Evolutionary conservation across 2,888 invertebrate genomes (phyloP), one percentile per base, ranked within the genome.

Genomic region (Pelosia muscerda): DNA sequence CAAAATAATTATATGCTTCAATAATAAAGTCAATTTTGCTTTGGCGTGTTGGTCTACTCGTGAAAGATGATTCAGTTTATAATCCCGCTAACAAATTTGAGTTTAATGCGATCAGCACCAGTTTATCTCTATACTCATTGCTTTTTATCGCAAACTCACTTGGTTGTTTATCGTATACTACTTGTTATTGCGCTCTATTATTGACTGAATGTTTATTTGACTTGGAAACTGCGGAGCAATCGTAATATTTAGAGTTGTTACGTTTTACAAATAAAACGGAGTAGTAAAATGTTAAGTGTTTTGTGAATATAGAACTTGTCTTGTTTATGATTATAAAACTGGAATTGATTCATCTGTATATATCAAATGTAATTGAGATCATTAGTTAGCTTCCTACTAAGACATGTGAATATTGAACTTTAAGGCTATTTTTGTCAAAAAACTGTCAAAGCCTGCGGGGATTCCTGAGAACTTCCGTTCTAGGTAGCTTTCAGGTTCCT

Each of bases 71-170:
- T 84, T 89, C 81, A 79, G 82, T 87, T 86, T 83, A 88, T 85
- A 81, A 78, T 81, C 83, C 85, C 78, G 79, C 87, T 80, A 86
- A 82, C 85, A 84, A 83, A 84, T 85, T 85, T 79, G 81, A 81
- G 81, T 81, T 88, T 86, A 83, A 86, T 84, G 83, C 79, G 81
- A 75, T 84, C 79, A 85, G 82, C 83, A 79, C 71, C 82, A 79
- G 83, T 87, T 88, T 84, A 90, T 88, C 84, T 84, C 88, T 88
- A 82, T 84, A 86, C 86, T 87, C 88, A 90, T 90, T 88, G 89
- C 86, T 91, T 92, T 91, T 90, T 90, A 92, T 88, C 84, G 86
- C 76, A 81, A 86, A 87, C 84, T 84, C 84, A 82, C 85, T 85
- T 83, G 86, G 83, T 90, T 91, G 87, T 91, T 90, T 91, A 89